Evolutionary conservation across 2,113 vertebrate genomes (phyloP).

Genomic region (Andinoacara biseriatus): DNA sequence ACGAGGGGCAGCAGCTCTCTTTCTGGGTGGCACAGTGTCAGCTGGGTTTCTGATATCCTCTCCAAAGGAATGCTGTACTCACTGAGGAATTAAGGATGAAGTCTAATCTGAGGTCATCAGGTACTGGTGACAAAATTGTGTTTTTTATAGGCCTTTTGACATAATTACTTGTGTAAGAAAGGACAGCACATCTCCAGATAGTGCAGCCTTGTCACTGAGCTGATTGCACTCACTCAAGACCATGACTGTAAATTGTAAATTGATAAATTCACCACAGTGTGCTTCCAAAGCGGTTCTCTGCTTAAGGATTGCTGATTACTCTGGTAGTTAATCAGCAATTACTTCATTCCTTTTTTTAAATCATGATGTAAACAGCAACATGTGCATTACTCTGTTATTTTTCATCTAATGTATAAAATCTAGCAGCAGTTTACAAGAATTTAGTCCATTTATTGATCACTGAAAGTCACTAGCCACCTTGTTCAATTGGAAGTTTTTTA

Average conservation of each 20-base stretch:
- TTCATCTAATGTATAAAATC: not conserved
- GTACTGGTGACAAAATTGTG: not conserved
- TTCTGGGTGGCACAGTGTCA: conserved; percentile 79
- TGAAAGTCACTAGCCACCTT: not conserved
- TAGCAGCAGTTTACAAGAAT: not conserved
- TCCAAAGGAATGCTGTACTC: conserved; percentile 71
- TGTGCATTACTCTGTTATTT: not conserved
- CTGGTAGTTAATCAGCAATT: too few relatives aligned
- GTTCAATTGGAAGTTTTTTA: not conserved
- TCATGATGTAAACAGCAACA: not conserved
- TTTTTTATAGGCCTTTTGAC: not conserved
- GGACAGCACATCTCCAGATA: too few relatives aligned
- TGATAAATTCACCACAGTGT: too few relatives aligned
- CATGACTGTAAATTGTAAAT: too few relatives aligned
- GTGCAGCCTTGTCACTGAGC: too few relatives aligned
- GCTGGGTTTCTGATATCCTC: conserved; percentile 72
- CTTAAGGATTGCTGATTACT: too few relatives aligned
- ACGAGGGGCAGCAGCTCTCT: conserved; percentile 79
- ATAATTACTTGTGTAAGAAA: too few relatives aligned
- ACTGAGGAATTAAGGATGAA: conserved; percentile 41
- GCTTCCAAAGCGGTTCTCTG: too few relatives aligned
- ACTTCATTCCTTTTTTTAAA: too few relatives aligned
- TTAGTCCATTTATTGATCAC: not conserved
- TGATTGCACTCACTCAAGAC: too few relatives aligned
- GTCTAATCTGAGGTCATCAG: not conserved